A percentile compares a stretch with the other conserved stretches of the same genome.
These are phyloP conservation scores for Sebastolobus altivelis DNA, from an alignment of 2,797 vertebrate genomes.

Conservation along the genomic window DNA sequence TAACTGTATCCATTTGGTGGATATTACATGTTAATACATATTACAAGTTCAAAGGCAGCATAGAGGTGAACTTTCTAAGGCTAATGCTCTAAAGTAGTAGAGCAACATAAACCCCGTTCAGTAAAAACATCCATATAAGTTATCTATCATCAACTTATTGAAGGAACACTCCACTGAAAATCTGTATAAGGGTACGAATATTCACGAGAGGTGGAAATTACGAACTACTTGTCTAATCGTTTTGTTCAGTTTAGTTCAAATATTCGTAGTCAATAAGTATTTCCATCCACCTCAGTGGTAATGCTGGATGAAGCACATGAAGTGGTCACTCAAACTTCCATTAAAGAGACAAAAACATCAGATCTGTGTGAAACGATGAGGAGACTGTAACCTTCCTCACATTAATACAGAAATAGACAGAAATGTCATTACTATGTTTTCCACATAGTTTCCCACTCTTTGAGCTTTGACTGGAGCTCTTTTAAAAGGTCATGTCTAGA, in stretches of 20 bases:
- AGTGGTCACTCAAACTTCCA: not conserved
- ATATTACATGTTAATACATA: slow-evolving; percentile 4
- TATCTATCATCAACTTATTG: not conserved
- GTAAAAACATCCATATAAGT: not conserved
- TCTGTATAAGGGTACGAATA: not conserved
- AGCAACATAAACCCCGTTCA: not conserved
- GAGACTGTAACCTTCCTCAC: not conserved
- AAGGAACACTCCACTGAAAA: not conserved
- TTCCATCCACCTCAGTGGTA: not conserved
- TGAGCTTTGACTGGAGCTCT: not conserved
- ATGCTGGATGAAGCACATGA: not conserved
- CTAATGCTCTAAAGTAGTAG: slow-evolving; percentile 10
- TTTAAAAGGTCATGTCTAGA: not conserved
- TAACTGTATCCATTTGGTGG: slow-evolving; percentile 8
- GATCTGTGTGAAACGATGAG: not conserved
- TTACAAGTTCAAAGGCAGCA: slow-evolving; percentile 8
- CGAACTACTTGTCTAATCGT: not conserved
- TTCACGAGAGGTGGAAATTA: not conserved
- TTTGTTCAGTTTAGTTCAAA: not conserved
- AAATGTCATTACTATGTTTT: not conserved
- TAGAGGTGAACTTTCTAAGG: slow-evolving; percentile 14
- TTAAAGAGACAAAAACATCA: not conserved
- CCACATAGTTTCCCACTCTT: not conserved
- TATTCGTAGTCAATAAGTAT: not conserved
- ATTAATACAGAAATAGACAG: not conserved